Evolutionary conservation across 2,888 invertebrate species (phyloP), one percentile per base, ranked within the genome.

Genomic region (Cephus pulcher): DNA sequence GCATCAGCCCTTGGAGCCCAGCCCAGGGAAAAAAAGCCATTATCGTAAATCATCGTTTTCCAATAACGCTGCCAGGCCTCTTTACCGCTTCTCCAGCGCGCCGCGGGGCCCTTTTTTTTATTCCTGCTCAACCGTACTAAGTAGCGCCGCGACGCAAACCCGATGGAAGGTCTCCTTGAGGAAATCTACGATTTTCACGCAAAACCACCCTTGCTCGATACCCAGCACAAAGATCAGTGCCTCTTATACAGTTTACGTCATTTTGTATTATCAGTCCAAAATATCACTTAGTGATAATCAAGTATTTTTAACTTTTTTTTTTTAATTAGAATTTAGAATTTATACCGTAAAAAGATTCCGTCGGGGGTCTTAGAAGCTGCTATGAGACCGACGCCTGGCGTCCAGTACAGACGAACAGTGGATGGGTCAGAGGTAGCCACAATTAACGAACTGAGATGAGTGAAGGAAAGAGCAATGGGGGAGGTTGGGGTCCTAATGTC

Each of bases 21-120:
- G 71, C 79, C 79, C 73, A 76, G 79, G 80, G 88, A 90, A 92
- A 92, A 85, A 92, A 92, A 92, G 92, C 93, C 93, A 93, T 93
- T 93, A 93, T 93, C 93, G 93, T 93, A 93, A 93, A 93, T 93
- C 93, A 93, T 93, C 93, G 92, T 92, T 93, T 93, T 91, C 93
- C 93, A 93, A 93, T 93, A 93, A 93, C 90, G 90, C 91, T 91
- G 89, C 89, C 90, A 88, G 89, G 88, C 86, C 88, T 90, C 90
- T 88, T 89, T 89, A 85, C 87, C 86, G 85, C 83, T 81, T 85
- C 80, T 81, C 80, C 76, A 15, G 34, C 78, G 73, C 80, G 74
- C 79, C 79, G 34, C 78, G 81, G 81, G 83, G 81, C 82, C 82
- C 80, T 23, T 69, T 30, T 34, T 75, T 70, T 75, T 78, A 75